Base-by-base conservation (phyloP, 2,888 invertebrate genomes). In the Cyclophora albipunctata region DNA sequence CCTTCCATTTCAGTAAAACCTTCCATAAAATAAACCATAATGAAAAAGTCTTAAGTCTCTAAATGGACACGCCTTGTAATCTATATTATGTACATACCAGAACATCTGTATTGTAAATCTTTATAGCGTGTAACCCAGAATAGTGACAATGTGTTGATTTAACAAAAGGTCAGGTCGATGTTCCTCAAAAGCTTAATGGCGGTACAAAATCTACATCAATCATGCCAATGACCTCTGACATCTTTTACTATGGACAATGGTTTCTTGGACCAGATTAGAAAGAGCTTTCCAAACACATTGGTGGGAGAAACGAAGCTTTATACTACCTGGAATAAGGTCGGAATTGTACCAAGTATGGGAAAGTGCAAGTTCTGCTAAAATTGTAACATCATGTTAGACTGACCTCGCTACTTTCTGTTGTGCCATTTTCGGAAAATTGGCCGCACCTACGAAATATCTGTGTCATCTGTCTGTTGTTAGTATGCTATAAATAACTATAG, bases 341-440 rank as follows among this genome's bases (percentile, higher is more conserved):
- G 53, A 57, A 40, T 34, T 50, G 50, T 58, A 48, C 7, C 34
- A 55, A 52, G 46, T 45, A 48, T 48, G 46, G 49, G 59, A 65
- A 64, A 59, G 61, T 56, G 59, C 49, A 46, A 57, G 40, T 52
- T 53, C 5, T 3, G 54, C 53, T 57, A 57, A 59, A 59, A 50
- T 64, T 62, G 61, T 56, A 55, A 56, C 47, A 47, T 44, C 47
- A 45, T 47, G 50, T 55, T 60, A 67, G 59, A 60, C 57, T 69
- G 78, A 78, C 80, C 78, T 69, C 69, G 61, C 71, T 63, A 66
- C 71, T 75, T 74, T 69, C 63, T 66, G 64, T 59, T 69, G 69
- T 74, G 78, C 72, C 72, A 75, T 81, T 82, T 77, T 66, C 67
- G 63, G 65, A 60, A 70, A 78, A 78, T 73, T 66, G 71, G 69